These are phyloP conservation scores for Tethea ocularis DNA, from an alignment of 2,888 invertebrate genomes.

Conservation along the genomic window DNA sequence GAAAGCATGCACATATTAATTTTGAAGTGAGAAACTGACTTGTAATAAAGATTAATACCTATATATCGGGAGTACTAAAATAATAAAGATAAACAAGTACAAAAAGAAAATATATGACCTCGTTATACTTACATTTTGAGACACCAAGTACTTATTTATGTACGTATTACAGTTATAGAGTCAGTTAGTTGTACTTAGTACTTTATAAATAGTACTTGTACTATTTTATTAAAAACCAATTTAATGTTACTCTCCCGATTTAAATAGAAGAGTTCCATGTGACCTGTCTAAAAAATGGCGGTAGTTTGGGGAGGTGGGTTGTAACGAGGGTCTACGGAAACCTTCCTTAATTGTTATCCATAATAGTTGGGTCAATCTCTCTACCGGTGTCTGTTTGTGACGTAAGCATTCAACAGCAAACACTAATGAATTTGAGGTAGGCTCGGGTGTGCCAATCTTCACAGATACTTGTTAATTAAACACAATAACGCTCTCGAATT, in stretches of 20 bases:
- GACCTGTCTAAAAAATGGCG: constrained; percentile 47
- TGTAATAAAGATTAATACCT: too few relatives aligned
- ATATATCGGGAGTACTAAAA: too few relatives aligned
- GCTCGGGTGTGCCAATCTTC: constrained; percentile 36
- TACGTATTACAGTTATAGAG: too few relatives aligned
- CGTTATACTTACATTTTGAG: too few relatives aligned
- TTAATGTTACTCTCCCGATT: constrained; percentile 13
- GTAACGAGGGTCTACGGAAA: constrained; percentile 45
- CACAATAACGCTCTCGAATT: constrained; percentile 31
- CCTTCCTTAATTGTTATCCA: constrained; percentile 52
- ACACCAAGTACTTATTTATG: too few relatives aligned
- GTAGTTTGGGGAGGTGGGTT: constrained; percentile 49
- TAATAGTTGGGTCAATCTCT: constrained; percentile 37
- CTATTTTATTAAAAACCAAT: too few relatives aligned
- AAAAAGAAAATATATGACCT: too few relatives aligned
- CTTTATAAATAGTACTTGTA: too few relatives aligned
- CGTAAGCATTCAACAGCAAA: constrained; percentile 40
- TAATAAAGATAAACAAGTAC: too few relatives aligned
- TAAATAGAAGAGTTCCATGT: constrained; percentile 36
- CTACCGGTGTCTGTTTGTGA: constrained; percentile 37
- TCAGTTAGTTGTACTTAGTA: too few relatives aligned
- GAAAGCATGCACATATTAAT: too few relatives aligned
- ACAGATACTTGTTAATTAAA: constrained; percentile 49
- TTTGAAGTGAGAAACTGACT: too few relatives aligned
- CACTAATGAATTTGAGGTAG: constrained; percentile 35